These are phyloP conservation scores for Acanthurus leucopareius DNA, from an alignment of 2,797 vertebrate genomes.

Conservation along the genomic window DNA sequence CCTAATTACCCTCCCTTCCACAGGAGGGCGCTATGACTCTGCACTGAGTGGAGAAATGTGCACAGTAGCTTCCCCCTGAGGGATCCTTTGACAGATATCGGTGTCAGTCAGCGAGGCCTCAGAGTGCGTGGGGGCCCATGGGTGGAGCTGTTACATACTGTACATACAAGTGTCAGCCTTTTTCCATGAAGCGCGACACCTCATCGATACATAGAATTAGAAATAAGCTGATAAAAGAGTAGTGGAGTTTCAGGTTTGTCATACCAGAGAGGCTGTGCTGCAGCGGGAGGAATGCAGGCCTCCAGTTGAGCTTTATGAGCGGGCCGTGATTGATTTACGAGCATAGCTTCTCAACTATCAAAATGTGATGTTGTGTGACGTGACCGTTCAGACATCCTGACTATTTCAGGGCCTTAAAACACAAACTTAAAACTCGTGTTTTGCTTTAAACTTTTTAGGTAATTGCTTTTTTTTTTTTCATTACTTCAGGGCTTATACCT, in stretches of 20 bases:
- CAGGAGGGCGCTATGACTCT: slow-evolving; percentile 78
- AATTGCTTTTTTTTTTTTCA: background rate
- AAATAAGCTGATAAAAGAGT: slow-evolving; percentile 20
- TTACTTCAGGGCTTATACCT: background rate
- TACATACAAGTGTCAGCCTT: slow-evolving; percentile 29
- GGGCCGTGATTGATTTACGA: slow-evolving; percentile 37
- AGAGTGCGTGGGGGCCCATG: slow-evolving; percentile 35
- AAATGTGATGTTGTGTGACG: slow-evolving; percentile 3
- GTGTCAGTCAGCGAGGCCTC: slow-evolving; percentile 61
- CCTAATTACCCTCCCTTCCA: slow-evolving; percentile 70
- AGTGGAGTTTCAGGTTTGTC: slow-evolving; percentile 30
- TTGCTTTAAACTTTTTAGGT: background rate
- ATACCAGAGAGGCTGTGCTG: slow-evolving; percentile 1
- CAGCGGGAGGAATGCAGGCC: slow-evolving; percentile 9
- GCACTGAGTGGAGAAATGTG: slow-evolving; percentile 30
- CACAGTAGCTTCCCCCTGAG: slow-evolving; percentile 29
- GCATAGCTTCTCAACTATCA: slow-evolving; percentile 35
- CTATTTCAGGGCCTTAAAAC: background rate
- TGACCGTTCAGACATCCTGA: slow-evolving; percentile 12
- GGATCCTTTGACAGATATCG: slow-evolving; percentile 64
- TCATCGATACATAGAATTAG: slow-evolving; percentile 22
- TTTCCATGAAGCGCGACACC: slow-evolving; percentile 40
- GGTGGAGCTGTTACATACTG: slow-evolving; percentile 59
- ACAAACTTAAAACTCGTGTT: background rate
- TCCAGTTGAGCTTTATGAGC: slow-evolving; percentile 18